phyloP scores from a whole-genome alignment of 2,797 vertebrate species.

The Ibycter americanus region DNA sequence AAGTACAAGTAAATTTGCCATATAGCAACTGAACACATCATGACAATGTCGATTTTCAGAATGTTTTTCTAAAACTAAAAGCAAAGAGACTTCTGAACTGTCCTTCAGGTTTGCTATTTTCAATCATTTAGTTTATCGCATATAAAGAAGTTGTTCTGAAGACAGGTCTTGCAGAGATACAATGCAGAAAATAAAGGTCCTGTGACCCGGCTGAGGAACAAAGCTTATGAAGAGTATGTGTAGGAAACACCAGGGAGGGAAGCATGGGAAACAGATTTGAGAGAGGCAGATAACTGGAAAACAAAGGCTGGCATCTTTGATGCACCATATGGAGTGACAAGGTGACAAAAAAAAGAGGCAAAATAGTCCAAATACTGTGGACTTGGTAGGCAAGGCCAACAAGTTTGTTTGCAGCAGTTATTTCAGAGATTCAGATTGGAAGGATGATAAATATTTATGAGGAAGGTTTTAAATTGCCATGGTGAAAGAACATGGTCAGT shows the following conservation, averaged over 20 bases:
- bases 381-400: neutral
- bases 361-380: neutral
- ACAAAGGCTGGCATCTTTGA: neutral
- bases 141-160: neutral
- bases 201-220: neutral
- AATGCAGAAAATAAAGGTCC: neutral
- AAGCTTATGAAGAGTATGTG: neutral
- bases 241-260: neutral
- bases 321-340: neutral
- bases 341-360: neutral
- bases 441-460: slow-evolving; percentile 6
- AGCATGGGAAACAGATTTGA: neutral
- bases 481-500: neutral
- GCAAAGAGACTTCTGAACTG: neutral
- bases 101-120: neutral
- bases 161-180: neutral
- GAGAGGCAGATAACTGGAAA: neutral
- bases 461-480: neutral
- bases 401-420: neutral
- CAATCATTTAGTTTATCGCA: neutral
- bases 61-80: neutral
- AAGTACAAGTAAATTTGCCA: neutral
- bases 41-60: neutral
- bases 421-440: neutral
- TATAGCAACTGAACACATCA: neutral